Evolutionary conservation across 2,113 vertebrate genomes (phyloP).

Genomic region (Sinocyclocheilus grahami): DNA sequence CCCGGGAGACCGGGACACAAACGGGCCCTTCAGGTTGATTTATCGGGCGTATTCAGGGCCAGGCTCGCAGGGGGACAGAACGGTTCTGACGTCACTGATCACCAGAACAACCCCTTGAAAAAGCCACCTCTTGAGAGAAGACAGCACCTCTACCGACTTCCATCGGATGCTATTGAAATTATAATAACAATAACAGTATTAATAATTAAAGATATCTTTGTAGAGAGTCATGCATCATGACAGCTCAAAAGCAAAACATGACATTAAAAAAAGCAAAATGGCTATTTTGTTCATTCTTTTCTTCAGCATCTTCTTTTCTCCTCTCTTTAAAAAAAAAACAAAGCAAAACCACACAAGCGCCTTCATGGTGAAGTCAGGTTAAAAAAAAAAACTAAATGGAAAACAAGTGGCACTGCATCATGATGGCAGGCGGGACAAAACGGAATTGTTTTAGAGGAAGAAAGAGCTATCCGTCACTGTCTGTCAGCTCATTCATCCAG

Average conservation of each 20-base stretch:
- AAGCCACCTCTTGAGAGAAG: slow-evolving; percentile 32
- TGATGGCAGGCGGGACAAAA: slow-evolving; percentile 97
- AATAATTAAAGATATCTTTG: slow-evolving; percentile 36
- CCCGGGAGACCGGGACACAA: slow-evolving; percentile 71
- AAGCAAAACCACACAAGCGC: slow-evolving; percentile 58
- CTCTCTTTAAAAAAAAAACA: slow-evolving; percentile 62
- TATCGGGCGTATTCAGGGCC: slow-evolving; percentile 71
- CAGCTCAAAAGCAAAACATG: slow-evolving; percentile 38
- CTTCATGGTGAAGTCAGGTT: slow-evolving; percentile 61
- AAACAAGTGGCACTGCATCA: slow-evolving; percentile 98
- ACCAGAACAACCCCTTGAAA: slow-evolving; percentile 49
- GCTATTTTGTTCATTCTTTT: slow-evolving; percentile 33
- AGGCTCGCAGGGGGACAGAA: slow-evolving; percentile 51
- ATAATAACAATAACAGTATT: slow-evolving; percentile 38
- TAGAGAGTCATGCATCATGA: slow-evolving; percentile 14
- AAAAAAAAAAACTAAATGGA: slow-evolving; percentile 60
- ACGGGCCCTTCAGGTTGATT: slow-evolving; percentile 78
- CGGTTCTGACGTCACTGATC: slow-evolving; percentile 55
- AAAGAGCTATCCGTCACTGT: slow-evolving; percentile 96
- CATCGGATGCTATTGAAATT: slow-evolving; percentile 38
- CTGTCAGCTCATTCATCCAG: slow-evolving; percentile 95
- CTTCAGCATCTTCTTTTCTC: slow-evolving; percentile 59
- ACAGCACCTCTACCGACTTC: slow-evolving; percentile 25
- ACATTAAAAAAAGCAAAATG: slow-evolving; percentile 20
- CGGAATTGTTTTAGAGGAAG: slow-evolving; percentile 85